Conservation (phyloP, 2,113 vertebrate genomes). For the Ariopsis seemanni region DNA sequence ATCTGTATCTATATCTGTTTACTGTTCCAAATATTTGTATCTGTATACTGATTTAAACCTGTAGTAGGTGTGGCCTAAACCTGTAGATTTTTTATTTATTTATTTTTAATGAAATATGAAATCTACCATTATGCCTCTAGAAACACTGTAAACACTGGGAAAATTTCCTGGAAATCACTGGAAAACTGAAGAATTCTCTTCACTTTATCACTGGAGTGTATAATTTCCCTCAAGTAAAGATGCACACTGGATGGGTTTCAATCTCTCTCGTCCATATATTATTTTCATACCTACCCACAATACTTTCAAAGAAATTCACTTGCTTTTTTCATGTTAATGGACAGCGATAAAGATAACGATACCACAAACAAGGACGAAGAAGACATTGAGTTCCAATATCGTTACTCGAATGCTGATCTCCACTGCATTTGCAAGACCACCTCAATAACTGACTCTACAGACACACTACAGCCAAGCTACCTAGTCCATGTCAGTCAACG, state of each 20-base stretch:
- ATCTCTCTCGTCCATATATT: not conserved
- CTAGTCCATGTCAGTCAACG: too few species aligned
- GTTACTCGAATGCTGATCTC: too few species aligned
- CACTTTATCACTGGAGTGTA: not conserved
- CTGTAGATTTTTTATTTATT: not conserved
- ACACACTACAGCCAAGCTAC: too few species aligned
- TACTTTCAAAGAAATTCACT: not conserved
- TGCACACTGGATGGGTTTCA: not conserved
- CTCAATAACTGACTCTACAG: too few species aligned
- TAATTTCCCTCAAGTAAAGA: not conserved
- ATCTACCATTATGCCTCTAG: not conserved
- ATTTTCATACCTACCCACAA: not conserved
- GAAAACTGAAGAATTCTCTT: not conserved
- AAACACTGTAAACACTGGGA: not conserved
- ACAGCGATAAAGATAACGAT: too few species aligned
- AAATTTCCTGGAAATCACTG: not conserved
- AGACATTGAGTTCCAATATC: too few species aligned
- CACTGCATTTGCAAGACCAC: too few species aligned
- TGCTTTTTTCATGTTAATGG: not conserved
- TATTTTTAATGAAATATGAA: not conserved
- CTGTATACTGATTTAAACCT: not conserved
- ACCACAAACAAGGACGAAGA: too few species aligned
- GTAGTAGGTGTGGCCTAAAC: not conserved
- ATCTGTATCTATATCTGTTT: not conserved
- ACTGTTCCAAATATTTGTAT: not conserved